phyloP scores from a whole-genome alignment of 2,888 invertebrate genomes.

The Nebria salina region DNA sequence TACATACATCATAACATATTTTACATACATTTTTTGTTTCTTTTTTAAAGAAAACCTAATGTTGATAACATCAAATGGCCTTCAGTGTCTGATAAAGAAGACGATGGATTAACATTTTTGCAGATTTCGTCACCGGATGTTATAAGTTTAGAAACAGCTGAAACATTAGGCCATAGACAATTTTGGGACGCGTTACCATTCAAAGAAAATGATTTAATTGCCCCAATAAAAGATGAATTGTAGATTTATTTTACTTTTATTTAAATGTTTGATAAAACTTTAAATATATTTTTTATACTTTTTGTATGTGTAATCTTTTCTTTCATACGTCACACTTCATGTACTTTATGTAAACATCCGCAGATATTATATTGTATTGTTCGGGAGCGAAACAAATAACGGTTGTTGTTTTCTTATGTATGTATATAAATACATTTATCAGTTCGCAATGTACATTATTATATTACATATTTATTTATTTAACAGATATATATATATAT shows the following conservation, averaged over 20 bases:
- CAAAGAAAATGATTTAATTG: constrained; percentile 67
- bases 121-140: constrained; percentile 65
- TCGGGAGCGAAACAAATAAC: background rate
- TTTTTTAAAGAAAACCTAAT: constrained; percentile 46
- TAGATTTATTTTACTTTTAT: constrained; percentile 52
- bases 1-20: constrained; percentile 5
- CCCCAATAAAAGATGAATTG: constrained; percentile 61
- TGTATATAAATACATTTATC: background rate
- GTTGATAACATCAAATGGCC: constrained; percentile 37
- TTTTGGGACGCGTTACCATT: constrained; percentile 73
- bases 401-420: background rate
- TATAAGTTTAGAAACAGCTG: constrained; percentile 61
- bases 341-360: constrained; percentile 3
- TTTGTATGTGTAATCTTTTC: background rate
- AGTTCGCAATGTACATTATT: background rate
- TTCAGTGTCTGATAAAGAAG: constrained; percentile 48
- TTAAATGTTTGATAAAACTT: background rate
- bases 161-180: constrained; percentile 66
- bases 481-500: background rate
- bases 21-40: background rate
- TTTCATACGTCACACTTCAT: too few relatives aligned
- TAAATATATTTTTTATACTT: background rate
- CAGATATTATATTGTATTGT: background rate
- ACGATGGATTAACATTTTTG: constrained; percentile 65
- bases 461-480: background rate